Conservation (phyloP, 2,113 vertebrate genomes). For the Rhea americana region DNA sequence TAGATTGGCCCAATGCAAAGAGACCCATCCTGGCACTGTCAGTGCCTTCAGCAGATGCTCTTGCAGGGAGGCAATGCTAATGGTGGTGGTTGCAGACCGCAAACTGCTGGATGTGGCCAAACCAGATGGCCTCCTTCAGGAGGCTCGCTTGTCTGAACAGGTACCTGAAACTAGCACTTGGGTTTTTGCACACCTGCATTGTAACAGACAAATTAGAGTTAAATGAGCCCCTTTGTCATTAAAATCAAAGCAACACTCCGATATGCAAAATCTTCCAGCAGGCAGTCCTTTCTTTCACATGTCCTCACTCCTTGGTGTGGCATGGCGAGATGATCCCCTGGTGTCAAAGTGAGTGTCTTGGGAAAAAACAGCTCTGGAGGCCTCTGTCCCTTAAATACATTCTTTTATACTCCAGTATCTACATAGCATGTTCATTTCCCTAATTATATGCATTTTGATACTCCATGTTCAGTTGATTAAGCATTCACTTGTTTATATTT, state of each 20-base stretch:
- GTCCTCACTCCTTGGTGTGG: neutral
- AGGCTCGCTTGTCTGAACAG: neutral
- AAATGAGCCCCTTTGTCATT: conserved; percentile 18
- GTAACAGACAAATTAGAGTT: neutral
- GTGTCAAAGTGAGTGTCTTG: neutral
- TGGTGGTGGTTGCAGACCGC: neutral
- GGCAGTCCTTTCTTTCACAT: neutral
- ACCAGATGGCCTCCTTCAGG: neutral
- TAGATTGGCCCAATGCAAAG: neutral
- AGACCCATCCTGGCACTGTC: neutral
- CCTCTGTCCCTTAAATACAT: neutral
- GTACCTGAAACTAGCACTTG: neutral
- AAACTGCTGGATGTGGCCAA: neutral
- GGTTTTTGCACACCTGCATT: conserved; percentile 34
- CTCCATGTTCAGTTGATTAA: neutral
- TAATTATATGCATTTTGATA: neutral
- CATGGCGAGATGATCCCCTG: neutral
- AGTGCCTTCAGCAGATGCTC: neutral
- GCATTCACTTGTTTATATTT: neutral
- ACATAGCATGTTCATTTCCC: neutral
- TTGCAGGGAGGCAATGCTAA: neutral
- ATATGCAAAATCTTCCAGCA: neutral
- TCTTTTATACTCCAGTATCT: neutral
- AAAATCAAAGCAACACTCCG: neutral
- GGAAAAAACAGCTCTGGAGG: neutral